phyloP scores from a whole-genome alignment of 2,797 vertebrate genomes.

The Nannoperca australis region DNA sequence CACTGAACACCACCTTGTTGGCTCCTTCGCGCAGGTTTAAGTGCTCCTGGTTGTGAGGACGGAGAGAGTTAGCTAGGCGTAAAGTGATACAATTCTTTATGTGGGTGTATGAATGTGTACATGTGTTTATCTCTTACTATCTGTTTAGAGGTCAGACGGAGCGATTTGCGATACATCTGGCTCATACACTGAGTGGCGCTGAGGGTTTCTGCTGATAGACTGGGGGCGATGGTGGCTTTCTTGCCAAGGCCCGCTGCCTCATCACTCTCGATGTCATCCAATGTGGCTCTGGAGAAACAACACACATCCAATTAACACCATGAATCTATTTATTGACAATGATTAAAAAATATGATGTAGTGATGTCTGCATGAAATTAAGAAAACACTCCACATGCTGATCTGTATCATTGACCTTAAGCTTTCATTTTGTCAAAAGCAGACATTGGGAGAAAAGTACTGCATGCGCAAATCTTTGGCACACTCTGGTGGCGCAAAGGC shows the following conservation, averaged over 20 bases:
- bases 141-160: slow-evolving; percentile 91
- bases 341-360: neutral
- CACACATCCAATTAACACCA: neutral
- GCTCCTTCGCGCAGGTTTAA: slow-evolving; percentile 92
- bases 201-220: slow-evolving; percentile 68
- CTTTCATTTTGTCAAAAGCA: too few species aligned
- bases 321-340: neutral
- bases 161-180: slow-evolving; percentile 91
- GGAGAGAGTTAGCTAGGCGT: neutral
- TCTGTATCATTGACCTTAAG: neutral
- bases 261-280: slow-evolving; percentile 81
- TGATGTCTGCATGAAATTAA: neutral
- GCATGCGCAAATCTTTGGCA: neutral
- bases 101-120: neutral
- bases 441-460: neutral
- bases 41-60: slow-evolving; percentile 78
- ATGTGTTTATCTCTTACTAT: slow-evolving; percentile 83
- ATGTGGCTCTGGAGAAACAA: slow-evolving; percentile 64
- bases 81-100: neutral
- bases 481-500: slow-evolving; percentile 9
- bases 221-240: slow-evolving; percentile 51
- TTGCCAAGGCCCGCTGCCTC: slow-evolving; percentile 71
- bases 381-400: neutral
- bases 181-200: slow-evolving; percentile 75
- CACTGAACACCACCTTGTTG: slow-evolving; percentile 93